A percentile compares a stretch with the other conserved stretches of the same genome.
Evolutionary conservation across 1,140 invertebrate species (phyloP).

Genomic region (Lerema accius): DNA sequence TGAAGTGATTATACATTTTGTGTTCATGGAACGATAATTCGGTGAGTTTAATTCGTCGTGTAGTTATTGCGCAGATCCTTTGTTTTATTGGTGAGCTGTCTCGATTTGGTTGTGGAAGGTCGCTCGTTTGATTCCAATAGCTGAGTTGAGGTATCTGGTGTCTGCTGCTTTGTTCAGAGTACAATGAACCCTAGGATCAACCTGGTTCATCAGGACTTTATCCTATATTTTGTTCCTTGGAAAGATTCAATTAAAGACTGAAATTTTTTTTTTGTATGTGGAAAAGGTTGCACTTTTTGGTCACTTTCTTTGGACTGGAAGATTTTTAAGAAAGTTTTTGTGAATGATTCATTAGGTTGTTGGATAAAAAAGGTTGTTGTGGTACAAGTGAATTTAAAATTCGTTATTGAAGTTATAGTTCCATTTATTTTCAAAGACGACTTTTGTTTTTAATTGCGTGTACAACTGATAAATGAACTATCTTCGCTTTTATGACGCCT

Average conservation of each 20-base stretch:
- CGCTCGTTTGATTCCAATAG: constrained; percentile 22
- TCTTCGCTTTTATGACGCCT: not conserved
- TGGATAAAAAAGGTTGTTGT: too few relatives aligned
- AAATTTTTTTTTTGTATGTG: too few relatives aligned
- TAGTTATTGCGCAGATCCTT: not conserved
- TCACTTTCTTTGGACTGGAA: too few relatives aligned
- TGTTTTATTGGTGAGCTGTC: constrained; percentile 15
- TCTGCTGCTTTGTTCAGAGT: constrained; percentile 1
- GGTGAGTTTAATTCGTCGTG: constrained; percentile 19
- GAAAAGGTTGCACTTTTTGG: too few relatives aligned
- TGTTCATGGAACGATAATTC: constrained; percentile 30
- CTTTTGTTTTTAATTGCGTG: too few relatives aligned
- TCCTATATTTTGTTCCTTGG: not conserved
- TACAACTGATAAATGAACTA: too few relatives aligned
- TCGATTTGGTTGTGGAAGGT: constrained; percentile 29
- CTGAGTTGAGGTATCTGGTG: not conserved
- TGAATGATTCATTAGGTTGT: not conserved
- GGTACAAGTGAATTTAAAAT: too few relatives aligned
- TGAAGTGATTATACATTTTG: constrained; percentile 10
- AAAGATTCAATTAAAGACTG: too few relatives aligned
- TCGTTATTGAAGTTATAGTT: too few relatives aligned
- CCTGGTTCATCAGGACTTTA: not conserved
- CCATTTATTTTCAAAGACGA: too few relatives aligned
- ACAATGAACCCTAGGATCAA: not conserved
- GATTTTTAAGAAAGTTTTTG: too few relatives aligned